These are phyloP conservation scores for Ophion costatus DNA, from an alignment of 2,888 invertebrate genomes.

Conservation along the genomic window DNA sequence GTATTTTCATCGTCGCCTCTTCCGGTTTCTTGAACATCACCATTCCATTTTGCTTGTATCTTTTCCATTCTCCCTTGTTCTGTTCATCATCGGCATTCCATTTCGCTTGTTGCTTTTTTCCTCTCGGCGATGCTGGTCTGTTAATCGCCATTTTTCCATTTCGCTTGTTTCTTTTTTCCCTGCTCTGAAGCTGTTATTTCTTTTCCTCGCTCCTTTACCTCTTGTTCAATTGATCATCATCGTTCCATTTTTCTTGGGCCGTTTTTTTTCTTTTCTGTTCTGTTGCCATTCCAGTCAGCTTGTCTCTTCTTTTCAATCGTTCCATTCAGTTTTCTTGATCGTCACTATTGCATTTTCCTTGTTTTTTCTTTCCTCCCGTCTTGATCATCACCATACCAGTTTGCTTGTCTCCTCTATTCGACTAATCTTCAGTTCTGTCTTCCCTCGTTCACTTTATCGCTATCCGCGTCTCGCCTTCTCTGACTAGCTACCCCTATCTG, in stretches of 20 bases:
- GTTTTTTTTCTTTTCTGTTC: too few species aligned
- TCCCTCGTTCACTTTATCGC: neutral
- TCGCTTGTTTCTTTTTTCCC: neutral
- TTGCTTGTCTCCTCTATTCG: neutral
- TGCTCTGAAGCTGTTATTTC: neutral
- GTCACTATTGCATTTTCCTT: neutral
- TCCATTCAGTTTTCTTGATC: neutral
- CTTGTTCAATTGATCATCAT: too few species aligned
- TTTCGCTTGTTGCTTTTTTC: neutral
- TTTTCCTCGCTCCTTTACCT: too few species aligned
- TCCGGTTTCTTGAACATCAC: constrained; percentile 17
- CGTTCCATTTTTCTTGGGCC: too few species aligned
- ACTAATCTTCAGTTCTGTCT: neutral
- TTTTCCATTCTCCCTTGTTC: neutral
- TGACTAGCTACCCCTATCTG: constrained; percentile 44
- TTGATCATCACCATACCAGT: neutral
- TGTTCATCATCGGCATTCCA: neutral
- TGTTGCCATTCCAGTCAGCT: neutral
- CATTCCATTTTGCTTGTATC: too few species aligned
- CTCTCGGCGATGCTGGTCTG: neutral
- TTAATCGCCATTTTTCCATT: neutral
- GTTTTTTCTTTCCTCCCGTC: constrained; percentile 4
- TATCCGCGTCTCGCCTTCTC: constrained; percentile 10
- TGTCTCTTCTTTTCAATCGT: neutral
- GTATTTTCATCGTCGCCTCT: constrained; percentile 14